phyloP scores from a whole-genome alignment of 2,888 invertebrate species.

The Drosophila niveifrons region DNA sequence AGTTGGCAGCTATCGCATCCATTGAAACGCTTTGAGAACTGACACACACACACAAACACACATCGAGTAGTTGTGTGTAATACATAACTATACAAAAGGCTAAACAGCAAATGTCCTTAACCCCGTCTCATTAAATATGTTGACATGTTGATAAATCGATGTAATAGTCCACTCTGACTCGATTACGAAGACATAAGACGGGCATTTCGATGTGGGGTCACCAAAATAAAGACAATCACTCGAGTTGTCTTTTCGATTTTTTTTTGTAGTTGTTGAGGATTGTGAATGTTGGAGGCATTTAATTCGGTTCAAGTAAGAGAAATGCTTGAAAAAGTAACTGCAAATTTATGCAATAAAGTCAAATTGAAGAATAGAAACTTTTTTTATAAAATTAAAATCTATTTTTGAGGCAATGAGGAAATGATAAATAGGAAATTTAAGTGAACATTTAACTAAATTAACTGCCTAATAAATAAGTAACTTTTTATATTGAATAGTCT shows the following conservation, averaged over 20 bases:
- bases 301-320: too few species aligned
- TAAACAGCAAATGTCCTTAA: slow-evolving; percentile 65
- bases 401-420: too few species aligned
- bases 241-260: neutral
- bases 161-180: slow-evolving; percentile 55
- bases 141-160: slow-evolving; percentile 81
- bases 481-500: too few species aligned
- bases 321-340: neutral
- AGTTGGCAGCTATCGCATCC: slow-evolving; percentile 53
- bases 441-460: too few species aligned
- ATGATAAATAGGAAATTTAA: too few species aligned
- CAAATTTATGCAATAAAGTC: neutral
- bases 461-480: too few species aligned
- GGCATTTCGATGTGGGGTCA: slow-evolving; percentile 9
- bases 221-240: slow-evolving; percentile 33
- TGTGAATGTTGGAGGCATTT: neutral
- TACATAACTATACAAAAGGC: neutral
- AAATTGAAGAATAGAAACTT: too few species aligned
- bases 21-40: slow-evolving; percentile 34
- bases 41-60: neutral
- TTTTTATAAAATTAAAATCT: too few species aligned
- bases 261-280: too few species aligned
- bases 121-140: slow-evolving; percentile 78
- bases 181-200: slow-evolving; percentile 26
- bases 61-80: neutral